Conservation (phyloP, 2,113 vertebrate species). For the Ploceus nigricollis region DNA sequence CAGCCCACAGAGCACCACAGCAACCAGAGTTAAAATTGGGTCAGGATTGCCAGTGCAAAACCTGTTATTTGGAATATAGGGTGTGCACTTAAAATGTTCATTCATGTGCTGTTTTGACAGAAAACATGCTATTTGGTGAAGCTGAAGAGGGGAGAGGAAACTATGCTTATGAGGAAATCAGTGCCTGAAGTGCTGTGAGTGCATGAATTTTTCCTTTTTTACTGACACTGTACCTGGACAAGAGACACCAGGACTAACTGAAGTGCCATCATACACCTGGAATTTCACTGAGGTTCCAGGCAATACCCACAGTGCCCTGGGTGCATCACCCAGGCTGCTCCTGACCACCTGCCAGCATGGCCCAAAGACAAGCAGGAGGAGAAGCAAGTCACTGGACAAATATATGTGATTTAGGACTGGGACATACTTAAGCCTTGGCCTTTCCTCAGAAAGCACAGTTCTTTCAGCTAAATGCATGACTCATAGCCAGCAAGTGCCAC, state of each 20-base stretch:
- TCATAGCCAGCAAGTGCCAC: neutral
- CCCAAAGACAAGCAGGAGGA: neutral
- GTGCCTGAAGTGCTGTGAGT: neutral
- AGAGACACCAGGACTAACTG: neutral
- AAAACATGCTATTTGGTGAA: neutral
- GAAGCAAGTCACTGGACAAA: neutral
- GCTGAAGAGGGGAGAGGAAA: neutral
- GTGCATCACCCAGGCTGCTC: neutral
- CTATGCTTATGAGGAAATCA: neutral
- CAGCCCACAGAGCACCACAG: neutral
- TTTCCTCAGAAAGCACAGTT: neutral
- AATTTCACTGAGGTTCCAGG: neutral
- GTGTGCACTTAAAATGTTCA: neutral
- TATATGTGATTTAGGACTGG: fast-evolving
- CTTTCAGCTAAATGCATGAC: neutral
- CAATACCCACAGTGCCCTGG: fast-evolving
- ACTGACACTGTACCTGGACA: neutral
- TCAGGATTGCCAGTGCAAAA: neutral
- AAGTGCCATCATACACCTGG: neutral
- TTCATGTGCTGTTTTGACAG: neutral
- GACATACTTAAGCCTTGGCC: neutral
- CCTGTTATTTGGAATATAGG: neutral
- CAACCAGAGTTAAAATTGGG: slow-evolving; percentile 18
- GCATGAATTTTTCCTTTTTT: neutral
- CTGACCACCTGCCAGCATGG: neutral